Conservation (phyloP, 2,113 vertebrate species). For the Amia ocellicauda region DNA sequence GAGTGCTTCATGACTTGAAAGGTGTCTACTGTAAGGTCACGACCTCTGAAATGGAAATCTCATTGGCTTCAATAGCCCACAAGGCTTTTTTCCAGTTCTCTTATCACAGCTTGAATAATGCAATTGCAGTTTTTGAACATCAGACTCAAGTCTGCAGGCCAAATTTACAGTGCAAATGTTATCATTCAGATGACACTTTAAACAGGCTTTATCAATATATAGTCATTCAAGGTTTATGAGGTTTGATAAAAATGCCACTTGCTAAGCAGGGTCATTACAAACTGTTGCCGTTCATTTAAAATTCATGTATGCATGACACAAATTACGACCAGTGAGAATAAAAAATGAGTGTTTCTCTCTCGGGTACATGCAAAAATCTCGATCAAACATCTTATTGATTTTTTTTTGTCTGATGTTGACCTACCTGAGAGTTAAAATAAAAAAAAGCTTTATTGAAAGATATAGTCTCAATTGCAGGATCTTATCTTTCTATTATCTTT, state of each 20-base stretch:
- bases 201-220: conserved; percentile 96
- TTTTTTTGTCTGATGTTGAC: conserved; percentile 12
- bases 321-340: no score
- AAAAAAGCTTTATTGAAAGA: conserved; percentile 37
- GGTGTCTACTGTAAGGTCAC: no score
- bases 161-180: conserved; percentile 79
- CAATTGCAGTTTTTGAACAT: conserved; percentile 34
- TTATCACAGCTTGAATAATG: conserved; percentile 44
- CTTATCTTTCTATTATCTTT: conserved; percentile 74
- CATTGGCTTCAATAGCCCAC: conserved; percentile 16
- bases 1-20: conserved; percentile 17
- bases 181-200: conserved; percentile 92
- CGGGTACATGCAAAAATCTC: conserved; percentile 15
- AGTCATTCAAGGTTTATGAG: conserved; percentile 98
- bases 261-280: conserved; percentile 72
- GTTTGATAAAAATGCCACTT: conserved; percentile 89
- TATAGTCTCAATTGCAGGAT: conserved; percentile 50
- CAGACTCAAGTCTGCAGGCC: conserved; percentile 47
- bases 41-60: conserved; percentile 41
- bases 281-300: neutral
- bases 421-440: conserved; percentile 23
- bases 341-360: neutral
- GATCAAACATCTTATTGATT: conserved; percentile 45
- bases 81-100: conserved; percentile 32
- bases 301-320: no score